Base-by-base conservation (phyloP, 2,797 vertebrate genomes). In the Argentina silus region DNA sequence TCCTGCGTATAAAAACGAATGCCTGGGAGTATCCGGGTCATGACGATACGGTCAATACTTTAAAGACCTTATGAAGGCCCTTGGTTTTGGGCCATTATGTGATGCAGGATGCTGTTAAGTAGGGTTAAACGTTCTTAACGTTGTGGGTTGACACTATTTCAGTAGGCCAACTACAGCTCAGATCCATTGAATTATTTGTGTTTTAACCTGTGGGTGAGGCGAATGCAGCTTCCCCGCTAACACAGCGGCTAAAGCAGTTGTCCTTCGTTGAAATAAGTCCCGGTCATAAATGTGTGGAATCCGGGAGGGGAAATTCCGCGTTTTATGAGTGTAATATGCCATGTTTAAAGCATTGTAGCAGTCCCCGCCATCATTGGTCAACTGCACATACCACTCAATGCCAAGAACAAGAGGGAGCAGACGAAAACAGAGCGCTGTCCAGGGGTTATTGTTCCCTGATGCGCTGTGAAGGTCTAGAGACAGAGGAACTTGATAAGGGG, bases 191-290 rank as follows among this genome's bases (percentile, higher is more conserved):
- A 76, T 77, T 78, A 76, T 79, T 77, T 71, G 75, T 76, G 73
- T 60, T 36, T 36, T 71, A 65, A 79, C 23, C 61, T 61, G 7
- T 17, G 43, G 42, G 43, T n/a, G 15, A 21, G 36, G 62, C 17
- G 3, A n/a, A 60, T 12, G 15, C 59, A 36, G 21, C 59, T 14
- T 27, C 27, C 12, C 59, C 36, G 12, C 6, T 27, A 36, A 14
- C 15, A 77, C 81, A 82, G 77, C 74, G 81, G 87, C 80, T 86
- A 81, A 88, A 88, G 76, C 81, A 80, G 81, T 90, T 90, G 83
- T 87, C 75, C 70, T 72, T 69, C 59, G 69, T 50, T 80, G 71
- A 83, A 81, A 83, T 15, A 43, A 81, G 67, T 66, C 51, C 51
- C 44, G 43, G 81, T 78, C 78, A 80, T 88, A 88, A 91, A 89